Evolutionary conservation across 2,797 vertebrate species (phyloP).

Genomic region (Pseudochirops cupreus): DNA sequence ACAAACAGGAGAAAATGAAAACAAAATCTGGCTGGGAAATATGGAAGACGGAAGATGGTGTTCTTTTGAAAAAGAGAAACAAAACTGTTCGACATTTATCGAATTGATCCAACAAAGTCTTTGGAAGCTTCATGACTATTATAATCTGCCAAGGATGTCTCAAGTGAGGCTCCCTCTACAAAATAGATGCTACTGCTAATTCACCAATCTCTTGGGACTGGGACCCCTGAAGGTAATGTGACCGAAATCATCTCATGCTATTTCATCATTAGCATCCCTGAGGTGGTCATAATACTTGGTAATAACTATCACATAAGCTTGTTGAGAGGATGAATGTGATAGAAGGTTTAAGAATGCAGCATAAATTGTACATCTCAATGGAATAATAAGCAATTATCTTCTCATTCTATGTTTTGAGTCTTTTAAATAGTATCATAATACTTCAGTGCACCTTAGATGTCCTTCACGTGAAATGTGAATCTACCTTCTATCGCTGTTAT

Average conservation of each 20-base stretch:
- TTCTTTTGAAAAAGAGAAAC: slow-evolving; percentile 57
- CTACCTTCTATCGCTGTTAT: neutral
- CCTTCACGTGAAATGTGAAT: neutral
- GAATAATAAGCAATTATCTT: neutral
- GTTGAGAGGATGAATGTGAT: neutral
- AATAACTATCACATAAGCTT: neutral
- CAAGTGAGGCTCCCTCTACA: neutral
- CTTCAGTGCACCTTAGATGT: neutral
- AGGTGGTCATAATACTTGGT: neutral
- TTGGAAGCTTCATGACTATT: slow-evolving; percentile 11
- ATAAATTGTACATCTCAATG: neutral
- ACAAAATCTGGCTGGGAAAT: slow-evolving; percentile 73
- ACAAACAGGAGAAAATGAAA: slow-evolving; percentile 72
- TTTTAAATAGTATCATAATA: neutral
- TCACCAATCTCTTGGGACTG: neutral
- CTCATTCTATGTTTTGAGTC: neutral
- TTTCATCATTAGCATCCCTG: neutral
- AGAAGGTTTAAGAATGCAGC: neutral
- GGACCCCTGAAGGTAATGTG: neutral
- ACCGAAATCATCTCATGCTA: neutral
- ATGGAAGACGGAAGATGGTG: slow-evolving; percentile 51
- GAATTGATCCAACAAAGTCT: slow-evolving; percentile 54
- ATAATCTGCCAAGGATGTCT: neutral
- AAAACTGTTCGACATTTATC: slow-evolving; percentile 58
- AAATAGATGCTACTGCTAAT: neutral